These are phyloP conservation scores for Phymatocera aterrima DNA, from an alignment of 2,888 invertebrate species.

Conservation along the genomic window DNA sequence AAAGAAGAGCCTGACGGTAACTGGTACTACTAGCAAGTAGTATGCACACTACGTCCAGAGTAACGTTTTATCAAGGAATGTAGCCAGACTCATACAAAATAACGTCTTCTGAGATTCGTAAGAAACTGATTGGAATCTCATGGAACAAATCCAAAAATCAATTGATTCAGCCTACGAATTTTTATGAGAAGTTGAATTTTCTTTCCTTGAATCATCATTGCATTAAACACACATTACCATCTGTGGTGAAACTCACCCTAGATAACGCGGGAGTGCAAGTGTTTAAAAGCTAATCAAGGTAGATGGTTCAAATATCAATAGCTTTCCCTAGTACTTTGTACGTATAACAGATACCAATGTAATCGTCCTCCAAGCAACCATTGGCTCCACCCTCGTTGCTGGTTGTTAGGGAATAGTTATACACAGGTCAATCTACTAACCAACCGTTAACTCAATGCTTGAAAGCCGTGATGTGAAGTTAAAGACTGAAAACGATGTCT, in stretches of 20 bases:
- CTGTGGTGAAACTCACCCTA: conserved; percentile 3
- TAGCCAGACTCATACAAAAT: conserved; percentile 18
- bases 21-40: conserved; percentile 33
- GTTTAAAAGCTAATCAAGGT: conserved; percentile 23
- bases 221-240: conserved; percentile 6
- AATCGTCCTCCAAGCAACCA: conserved; percentile 46
- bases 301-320: conserved; percentile 43
- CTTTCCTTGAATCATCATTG: background rate
- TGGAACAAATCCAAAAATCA: background rate
- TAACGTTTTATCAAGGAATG: conserved; percentile 13
- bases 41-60: background rate
- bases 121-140: background rate
- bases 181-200: background rate
- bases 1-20: conserved; percentile 38
- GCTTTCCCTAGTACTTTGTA: background rate
- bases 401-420: conserved; percentile 65
- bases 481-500: conserved; percentile 9
- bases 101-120: background rate
- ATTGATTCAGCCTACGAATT: background rate
- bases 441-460: conserved; percentile 11
- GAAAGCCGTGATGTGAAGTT: conserved; percentile 15
- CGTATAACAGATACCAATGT: conserved; percentile 45
- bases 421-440: conserved; percentile 26
- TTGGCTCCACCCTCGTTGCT: conserved; percentile 64
- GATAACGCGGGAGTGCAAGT: background rate